phyloP scores from a whole-genome alignment of 2,113 vertebrate genomes.

The Mohoua ochrocephala region DNA sequence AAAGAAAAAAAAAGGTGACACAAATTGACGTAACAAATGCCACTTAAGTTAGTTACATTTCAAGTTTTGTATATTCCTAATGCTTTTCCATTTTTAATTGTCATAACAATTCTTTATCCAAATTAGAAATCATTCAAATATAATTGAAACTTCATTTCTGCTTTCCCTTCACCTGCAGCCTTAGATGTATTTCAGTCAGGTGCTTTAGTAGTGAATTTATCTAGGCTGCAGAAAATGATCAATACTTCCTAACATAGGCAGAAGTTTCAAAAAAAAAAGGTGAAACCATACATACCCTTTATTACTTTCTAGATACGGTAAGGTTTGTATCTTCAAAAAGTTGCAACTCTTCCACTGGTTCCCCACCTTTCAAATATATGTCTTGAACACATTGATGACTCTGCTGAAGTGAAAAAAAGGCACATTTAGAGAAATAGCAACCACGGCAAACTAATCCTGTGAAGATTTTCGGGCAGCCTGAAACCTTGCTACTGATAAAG shows the following conservation, averaged over 20 bases:
- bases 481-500: neutral
- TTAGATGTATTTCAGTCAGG: neutral
- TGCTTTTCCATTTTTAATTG: neutral
- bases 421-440: neutral
- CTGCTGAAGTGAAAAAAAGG: neutral
- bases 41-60: neutral
- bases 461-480: neutral
- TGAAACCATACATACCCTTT: neutral
- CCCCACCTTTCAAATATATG: neutral
- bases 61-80: neutral
- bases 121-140: neutral
- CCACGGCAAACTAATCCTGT: neutral
- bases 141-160: neutral
- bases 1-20: neutral
- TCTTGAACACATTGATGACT: neutral
- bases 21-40: neutral
- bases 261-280: neutral
- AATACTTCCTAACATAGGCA: neutral
- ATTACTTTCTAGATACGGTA: neutral
- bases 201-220: neutral
- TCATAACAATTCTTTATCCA: neutral
- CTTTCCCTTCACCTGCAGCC: neutral
- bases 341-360: neutral
- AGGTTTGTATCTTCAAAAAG: neutral
- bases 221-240: neutral